Evolutionary conservation across 2,888 invertebrate genomes (phyloP).

Genomic region (Leptopilina drosophilae): DNA sequence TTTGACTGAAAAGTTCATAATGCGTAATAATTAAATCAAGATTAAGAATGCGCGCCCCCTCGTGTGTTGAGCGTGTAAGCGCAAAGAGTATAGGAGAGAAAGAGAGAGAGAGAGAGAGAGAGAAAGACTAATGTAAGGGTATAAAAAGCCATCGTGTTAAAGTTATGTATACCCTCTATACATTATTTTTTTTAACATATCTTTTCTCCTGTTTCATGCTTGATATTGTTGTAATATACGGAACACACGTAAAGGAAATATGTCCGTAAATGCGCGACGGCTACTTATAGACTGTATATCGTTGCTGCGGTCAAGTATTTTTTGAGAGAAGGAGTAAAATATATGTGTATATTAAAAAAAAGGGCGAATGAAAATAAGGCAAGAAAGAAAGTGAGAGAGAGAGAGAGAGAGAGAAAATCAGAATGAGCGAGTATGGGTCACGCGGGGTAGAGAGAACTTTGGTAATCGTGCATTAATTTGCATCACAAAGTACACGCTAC

Average conservation of each 20-base stretch:
- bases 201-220: background rate
- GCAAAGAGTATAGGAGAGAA: too few species aligned
- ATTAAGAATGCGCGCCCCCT: slow-evolving; percentile 57
- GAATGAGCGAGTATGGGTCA: slow-evolving; percentile 44
- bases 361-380: background rate
- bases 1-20: slow-evolving; percentile 60
- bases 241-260: slow-evolving; percentile 28
- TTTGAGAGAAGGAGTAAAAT: slow-evolving; percentile 18
- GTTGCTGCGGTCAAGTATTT: slow-evolving; percentile 41
- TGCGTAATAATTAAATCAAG: slow-evolving; percentile 73
- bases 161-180: slow-evolving; percentile 28
- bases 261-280: slow-evolving; percentile 8
- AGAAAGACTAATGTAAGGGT: slow-evolving; percentile 63
- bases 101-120: too few species aligned
- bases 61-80: slow-evolving; percentile 61
- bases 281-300: slow-evolving; percentile 23
- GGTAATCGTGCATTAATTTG: slow-evolving; percentile 77
- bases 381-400: slow-evolving; percentile 40
- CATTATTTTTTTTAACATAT: background rate
- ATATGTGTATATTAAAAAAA: background rate
- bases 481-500: slow-evolving; percentile 76
- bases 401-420: slow-evolving; percentile 45
- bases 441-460: slow-evolving; percentile 60
- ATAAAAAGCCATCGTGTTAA: slow-evolving; percentile 51
- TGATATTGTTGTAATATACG: slow-evolving; percentile 10